These are phyloP conservation scores for Propithecus perrieri DNA, from an alignment of 2,797 vertebrate species.

Conservation along the genomic window DNA sequence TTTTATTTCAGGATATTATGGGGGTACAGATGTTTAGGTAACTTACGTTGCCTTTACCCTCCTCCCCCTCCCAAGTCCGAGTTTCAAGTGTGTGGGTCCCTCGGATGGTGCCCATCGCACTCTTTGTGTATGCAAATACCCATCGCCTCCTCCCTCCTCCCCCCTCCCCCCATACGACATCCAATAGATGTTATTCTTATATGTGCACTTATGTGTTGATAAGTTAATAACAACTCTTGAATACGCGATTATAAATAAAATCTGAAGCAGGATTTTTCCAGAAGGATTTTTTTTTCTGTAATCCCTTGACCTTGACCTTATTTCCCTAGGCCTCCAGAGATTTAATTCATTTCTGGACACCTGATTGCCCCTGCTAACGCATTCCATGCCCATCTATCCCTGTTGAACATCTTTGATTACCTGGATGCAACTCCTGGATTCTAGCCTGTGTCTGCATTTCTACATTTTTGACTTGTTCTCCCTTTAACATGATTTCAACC, in stretches of 20 bases:
- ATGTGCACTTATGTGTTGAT: no score
- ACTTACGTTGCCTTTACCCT: no score
- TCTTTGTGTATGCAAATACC: no score
- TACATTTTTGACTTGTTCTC: neutral
- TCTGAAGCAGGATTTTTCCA: neutral
- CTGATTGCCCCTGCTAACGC: neutral
- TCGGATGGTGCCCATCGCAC: no score
- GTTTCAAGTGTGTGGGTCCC: no score
- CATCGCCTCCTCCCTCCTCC: no score
- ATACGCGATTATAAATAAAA: conserved; percentile 4
- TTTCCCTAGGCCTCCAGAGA: neutral
- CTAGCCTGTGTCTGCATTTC: neutral
- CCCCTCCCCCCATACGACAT: no score
- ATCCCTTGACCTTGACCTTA: conserved; percentile 19
- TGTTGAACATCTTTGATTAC: neutral
- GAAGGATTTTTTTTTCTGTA: neutral
- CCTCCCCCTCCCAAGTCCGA: no score
- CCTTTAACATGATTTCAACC: neutral
- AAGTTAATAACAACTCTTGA: neutral
- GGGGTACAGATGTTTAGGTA: no score
- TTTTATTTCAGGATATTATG: no score
- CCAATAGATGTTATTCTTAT: no score
- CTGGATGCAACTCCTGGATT: neutral
- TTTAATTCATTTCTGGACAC: neutral
- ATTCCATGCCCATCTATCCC: neutral